Evolutionary conservation across 1,140 invertebrate genomes (phyloP).

Genomic region (Sycophila sp.): DNA sequence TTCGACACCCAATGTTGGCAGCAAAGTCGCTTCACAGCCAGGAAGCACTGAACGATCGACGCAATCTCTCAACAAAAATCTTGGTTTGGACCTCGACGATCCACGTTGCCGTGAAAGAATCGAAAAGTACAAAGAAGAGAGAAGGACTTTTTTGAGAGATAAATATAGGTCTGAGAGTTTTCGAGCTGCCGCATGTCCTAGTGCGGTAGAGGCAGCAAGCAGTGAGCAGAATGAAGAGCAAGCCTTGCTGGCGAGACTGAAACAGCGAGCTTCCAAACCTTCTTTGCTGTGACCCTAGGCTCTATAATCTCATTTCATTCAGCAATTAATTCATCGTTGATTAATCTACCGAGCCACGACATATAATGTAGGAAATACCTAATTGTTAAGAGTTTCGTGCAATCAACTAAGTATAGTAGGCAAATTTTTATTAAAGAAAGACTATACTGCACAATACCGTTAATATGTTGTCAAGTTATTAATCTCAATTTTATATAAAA

Average conservation of each 20-base stretch:
- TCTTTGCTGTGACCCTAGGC: conserved; percentile 47
- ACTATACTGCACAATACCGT: conserved; percentile 24
- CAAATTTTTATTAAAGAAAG: conserved; percentile 23
- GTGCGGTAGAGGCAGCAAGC: not conserved
- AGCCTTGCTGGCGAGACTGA: conserved; percentile 60
- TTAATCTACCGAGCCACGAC: conserved; percentile 33
- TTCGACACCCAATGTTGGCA: conserved; percentile 60
- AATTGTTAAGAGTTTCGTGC: conserved; percentile 37
- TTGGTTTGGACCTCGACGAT: conserved; percentile 66
- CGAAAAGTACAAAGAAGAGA: conserved; percentile 91
- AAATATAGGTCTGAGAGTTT: conserved; percentile 89
- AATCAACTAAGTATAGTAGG: conserved; percentile 36
- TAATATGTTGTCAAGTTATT: conserved; percentile 29
- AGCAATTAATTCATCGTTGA: conserved; percentile 14
- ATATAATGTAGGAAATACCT: conserved; percentile 16
- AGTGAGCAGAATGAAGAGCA: conserved; percentile 60
- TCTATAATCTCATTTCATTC: not conserved
- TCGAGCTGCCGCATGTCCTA: conserved; percentile 58
- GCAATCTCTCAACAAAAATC: conserved; percentile 12
- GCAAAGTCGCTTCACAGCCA: conserved; percentile 32
- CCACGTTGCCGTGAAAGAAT: conserved; percentile 78
- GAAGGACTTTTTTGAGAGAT: conserved; percentile 84
- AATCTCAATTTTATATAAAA: conserved; percentile 19
- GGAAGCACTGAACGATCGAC: conserved; percentile 43
- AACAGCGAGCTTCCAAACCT: conserved; percentile 63